Evolutionary conservation across 2,888 invertebrate genomes (phyloP), one percentile per base, ranked within the genome.

Genomic region (Mythimna pallens): DNA sequence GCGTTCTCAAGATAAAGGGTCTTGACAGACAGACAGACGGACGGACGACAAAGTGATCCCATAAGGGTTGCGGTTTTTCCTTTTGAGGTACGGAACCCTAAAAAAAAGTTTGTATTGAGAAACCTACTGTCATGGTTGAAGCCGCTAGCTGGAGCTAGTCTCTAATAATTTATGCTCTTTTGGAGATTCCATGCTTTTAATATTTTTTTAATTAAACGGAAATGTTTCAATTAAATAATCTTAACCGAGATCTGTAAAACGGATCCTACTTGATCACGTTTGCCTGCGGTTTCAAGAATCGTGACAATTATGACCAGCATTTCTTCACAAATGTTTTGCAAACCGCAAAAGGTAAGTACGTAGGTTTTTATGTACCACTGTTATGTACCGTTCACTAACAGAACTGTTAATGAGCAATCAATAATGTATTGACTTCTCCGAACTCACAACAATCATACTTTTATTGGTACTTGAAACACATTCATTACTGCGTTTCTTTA

Each of bases 331-430:
- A 55, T 50, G 10, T 30, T 36, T 43, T 30, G 30, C 47, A 22
- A 81, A 71, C 55, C 66, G 30, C 64, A 55, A 52, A 0, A 63
- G 17, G 17, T 62, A 30, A 7, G 43, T 74, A 74, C 25, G 2
- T n/a, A 22, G 43, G 52, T 57, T 34, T 17, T 58, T 52, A 52
- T 30, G 61, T 55, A 52, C 9, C 30, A 30, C 34, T 25, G 22
- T 22, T 34, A 43, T 40, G 58, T 65, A 78, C 55, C 47, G 81
- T 72, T 59, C 6, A 9, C 14, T 81, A 64, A 64, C 55, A 76
- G 22, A 57, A 47, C 59, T 72, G 8, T 72, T 81, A 80, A 81
- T 62, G 17, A 78, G 36, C 73, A 78, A 73, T 81, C 50, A 68
- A 57, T 65, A 62, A 40, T 1, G 57, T 55, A 68, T 78, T 63